Percentiles rank a stretch among this genome's conserved stretches.
These are phyloP conservation scores for Anagyrus pseudococci DNA, from an alignment of 2,888 invertebrate species.

Conservation along the genomic window DNA sequence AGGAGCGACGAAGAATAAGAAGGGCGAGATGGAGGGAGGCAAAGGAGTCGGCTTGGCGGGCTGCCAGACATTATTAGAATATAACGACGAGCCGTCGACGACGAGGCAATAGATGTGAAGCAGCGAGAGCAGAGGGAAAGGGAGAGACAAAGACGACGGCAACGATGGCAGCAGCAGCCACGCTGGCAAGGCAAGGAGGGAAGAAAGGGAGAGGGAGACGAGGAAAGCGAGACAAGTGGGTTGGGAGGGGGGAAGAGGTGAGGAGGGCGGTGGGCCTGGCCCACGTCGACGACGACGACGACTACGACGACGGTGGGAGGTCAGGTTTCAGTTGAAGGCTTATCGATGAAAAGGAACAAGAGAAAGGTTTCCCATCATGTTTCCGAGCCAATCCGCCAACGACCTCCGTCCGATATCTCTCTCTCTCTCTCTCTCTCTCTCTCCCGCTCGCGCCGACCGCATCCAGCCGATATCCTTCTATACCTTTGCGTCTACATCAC, in stretches of 20 bases:
- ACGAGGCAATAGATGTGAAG: slow-evolving; percentile 20
- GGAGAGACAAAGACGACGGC: neutral
- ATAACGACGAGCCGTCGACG: slow-evolving; percentile 28
- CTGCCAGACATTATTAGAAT: slow-evolving; percentile 39
- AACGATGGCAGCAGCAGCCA: neutral
- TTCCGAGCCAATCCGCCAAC: slow-evolving; percentile 35
- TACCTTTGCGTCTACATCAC: neutral
- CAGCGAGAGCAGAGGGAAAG: neutral
- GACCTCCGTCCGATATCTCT: slow-evolving; percentile 15
- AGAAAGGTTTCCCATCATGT: slow-evolving; percentile 39
- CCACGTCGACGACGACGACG: slow-evolving; percentile 9
- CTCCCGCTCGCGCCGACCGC: neutral
- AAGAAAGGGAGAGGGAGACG: slow-evolving; percentile 9
- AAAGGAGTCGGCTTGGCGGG: slow-evolving; percentile 17
- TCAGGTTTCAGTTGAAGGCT: slow-evolving; percentile 37
- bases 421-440: too few species aligned
- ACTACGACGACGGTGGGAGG: slow-evolving; percentile 16
- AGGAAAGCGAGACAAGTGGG: too few species aligned
- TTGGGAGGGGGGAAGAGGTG: too few species aligned
- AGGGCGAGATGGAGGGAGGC: neutral
- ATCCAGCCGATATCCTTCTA: slow-evolving; percentile 13
- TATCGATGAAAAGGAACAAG: slow-evolving; percentile 41
- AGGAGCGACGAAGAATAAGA: too few species aligned
- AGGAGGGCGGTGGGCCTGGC: too few species aligned
- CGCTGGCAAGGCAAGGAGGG: neutral